Percentiles rank a stretch among this genome's conserved stretches.
Conservation (phyloP, 2,888 invertebrate species). For the Taphrorychus bicolor region DNA sequence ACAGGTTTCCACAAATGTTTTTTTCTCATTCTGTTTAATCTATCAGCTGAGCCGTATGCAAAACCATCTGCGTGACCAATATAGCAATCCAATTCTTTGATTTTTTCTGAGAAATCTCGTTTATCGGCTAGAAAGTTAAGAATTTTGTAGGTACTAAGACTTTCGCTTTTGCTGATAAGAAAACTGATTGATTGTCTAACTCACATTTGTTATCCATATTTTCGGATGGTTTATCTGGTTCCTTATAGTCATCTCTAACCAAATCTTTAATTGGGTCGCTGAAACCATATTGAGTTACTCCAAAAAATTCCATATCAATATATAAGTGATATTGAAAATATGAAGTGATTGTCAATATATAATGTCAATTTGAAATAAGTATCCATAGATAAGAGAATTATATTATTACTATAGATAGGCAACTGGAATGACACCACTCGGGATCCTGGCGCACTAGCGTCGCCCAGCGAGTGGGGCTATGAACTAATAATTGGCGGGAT, state of each 20-base stretch:
- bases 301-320: conserved; percentile 69
- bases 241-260: conserved; percentile 60
- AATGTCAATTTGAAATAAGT: too few relatives aligned
- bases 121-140: conserved; percentile 47
- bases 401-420: too few relatives aligned
- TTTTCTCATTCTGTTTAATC: conserved; percentile 62
- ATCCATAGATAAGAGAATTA: too few relatives aligned
- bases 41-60: conserved; percentile 62
- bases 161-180: not conserved
- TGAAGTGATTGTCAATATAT: too few relatives aligned
- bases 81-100: conserved; percentile 62
- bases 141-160: too few relatives aligned
- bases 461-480: too few relatives aligned
- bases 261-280: conserved; percentile 63
- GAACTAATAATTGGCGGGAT: too few relatives aligned
- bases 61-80: conserved; percentile 65
- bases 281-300: conserved; percentile 62
- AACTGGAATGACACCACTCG: too few relatives aligned
- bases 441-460: too few relatives aligned
- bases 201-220: conserved; percentile 22
- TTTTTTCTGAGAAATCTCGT: conserved; percentile 56
- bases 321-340: too few relatives aligned
- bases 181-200: not conserved
- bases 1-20: conserved; percentile 65
- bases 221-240: conserved; percentile 53